A percentile compares a stretch with the other conserved stretches of the same genome.
Evolutionary conservation across 2,113 vertebrate genomes (phyloP).

Genomic region (Microcebus ravelobensis): DNA sequence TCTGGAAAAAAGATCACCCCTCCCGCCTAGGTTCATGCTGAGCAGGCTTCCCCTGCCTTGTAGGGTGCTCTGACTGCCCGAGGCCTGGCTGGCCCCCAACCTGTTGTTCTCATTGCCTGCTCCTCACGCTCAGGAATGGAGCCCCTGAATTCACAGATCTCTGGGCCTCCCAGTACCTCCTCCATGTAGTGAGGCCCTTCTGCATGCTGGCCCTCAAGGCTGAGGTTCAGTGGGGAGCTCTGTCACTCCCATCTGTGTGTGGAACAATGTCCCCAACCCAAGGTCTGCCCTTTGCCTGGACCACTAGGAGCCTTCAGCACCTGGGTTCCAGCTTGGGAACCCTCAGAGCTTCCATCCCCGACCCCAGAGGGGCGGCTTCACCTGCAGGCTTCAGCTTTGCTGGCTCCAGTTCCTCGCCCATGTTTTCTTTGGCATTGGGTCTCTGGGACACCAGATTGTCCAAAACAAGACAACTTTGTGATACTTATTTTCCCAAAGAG

Average conservation of each 20-base stretch:
- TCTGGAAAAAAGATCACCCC: constrained; percentile 48
- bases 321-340: not conserved
- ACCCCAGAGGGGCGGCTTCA: not conserved
- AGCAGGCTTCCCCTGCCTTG: constrained; percentile 55
- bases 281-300: not conserved
- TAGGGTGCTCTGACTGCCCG: constrained; percentile 29
- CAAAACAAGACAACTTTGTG: constrained; percentile 56
- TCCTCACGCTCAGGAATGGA: not conserved
- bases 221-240: not conserved
- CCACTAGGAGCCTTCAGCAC: no score
- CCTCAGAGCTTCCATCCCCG: rapidly evolving
- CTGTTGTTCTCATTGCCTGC: not conserved
- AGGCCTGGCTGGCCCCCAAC: constrained; percentile 16
- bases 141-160: not conserved
- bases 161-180: not conserved
- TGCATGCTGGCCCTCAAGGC: rapidly evolving
- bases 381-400: constrained; percentile 30
- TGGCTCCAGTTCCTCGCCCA: not conserved
- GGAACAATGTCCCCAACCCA: not conserved
- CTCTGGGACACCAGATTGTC: constrained; percentile 63
- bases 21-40: not conserved
- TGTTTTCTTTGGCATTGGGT: constrained; percentile 67
- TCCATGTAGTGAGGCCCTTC: not conserved
- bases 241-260: not conserved
- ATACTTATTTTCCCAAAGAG: constrained; percentile 67